phyloP scores from a whole-genome alignment of 2,113 vertebrate genomes.

The Empidonax alnorum region DNA sequence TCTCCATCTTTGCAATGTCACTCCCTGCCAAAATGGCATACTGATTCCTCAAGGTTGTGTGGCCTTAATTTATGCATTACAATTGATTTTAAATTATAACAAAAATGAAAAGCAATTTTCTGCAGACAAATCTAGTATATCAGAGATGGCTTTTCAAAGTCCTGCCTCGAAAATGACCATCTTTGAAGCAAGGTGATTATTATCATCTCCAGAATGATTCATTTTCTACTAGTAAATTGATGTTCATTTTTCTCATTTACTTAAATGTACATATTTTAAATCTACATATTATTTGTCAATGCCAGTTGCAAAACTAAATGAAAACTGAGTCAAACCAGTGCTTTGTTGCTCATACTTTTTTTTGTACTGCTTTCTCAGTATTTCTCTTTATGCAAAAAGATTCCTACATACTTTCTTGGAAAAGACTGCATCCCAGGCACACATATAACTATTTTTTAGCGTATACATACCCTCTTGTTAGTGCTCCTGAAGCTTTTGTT shows the following conservation, averaged over 20 bases:
- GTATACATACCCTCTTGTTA: background rate
- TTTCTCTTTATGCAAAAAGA: background rate
- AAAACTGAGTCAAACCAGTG: background rate
- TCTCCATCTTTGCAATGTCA: background rate
- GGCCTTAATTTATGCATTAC: background rate
- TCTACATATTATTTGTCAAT: background rate
- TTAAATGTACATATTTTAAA: background rate
- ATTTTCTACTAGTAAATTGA: slow-evolving; percentile 8
- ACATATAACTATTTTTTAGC: background rate
- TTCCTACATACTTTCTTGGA: background rate
- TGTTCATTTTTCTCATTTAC: background rate
- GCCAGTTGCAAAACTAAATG: background rate
- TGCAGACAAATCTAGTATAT: background rate
- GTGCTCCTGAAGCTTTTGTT: background rate
- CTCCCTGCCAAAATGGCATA: background rate
- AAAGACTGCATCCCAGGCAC: background rate
- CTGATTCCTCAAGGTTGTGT: background rate
- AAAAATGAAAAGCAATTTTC: slow-evolving; percentile 11
- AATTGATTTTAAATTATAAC: background rate
- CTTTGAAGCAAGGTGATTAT: slow-evolving; percentile 7
- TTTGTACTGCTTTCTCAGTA: background rate
- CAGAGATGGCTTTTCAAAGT: background rate
- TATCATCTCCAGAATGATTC: background rate
- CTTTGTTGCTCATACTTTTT: background rate
- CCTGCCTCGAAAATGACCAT: background rate